Evolutionary conservation across 2,888 invertebrate genomes (phyloP).

Genomic region (Syrphus vitripennis): DNA sequence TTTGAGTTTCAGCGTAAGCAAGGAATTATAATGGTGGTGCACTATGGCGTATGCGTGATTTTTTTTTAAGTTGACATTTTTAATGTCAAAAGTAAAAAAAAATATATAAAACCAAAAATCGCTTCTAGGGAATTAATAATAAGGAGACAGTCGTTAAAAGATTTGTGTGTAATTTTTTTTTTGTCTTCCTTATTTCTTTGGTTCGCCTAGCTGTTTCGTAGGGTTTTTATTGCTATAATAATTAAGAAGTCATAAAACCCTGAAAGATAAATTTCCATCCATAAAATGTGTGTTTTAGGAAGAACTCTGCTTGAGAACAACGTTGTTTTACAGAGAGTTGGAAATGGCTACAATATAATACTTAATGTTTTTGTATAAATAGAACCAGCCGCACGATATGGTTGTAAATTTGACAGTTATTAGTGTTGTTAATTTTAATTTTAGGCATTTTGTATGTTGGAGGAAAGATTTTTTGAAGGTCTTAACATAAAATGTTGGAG

Average conservation of each 20-base stretch:
- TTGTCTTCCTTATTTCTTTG: neutral
- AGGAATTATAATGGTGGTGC: neutral
- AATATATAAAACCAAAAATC: neutral
- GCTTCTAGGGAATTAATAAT: neutral
- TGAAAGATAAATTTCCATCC: conserved; percentile 35
- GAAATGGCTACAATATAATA: neutral
- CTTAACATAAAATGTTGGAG: neutral
- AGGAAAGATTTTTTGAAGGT: neutral
- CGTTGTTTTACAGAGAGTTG: neutral
- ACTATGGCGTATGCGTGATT: conserved; percentile 50
- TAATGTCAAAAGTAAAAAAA: neutral
- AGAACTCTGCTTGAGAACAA: neutral
- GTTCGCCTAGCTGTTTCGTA: neutral
- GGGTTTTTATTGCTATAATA: conserved; percentile 54
- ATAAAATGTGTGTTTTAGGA: conserved; percentile 1
- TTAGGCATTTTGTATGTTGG: conserved; percentile 3
- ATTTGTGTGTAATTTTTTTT: neutral
- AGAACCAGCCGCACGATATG: conserved; percentile 28
- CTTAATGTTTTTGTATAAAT: conserved; percentile 7
- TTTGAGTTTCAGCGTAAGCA: neutral
- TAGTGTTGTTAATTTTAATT: conserved; percentile 30
- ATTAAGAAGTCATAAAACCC: conserved; percentile 64
- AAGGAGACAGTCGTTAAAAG: neutral
- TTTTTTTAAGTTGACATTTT: conserved; percentile 51
- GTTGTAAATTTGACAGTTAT: conserved; percentile 48